phyloP scores from a whole-genome alignment of 2,888 invertebrate genomes.

The Parelbella ahira region DNA sequence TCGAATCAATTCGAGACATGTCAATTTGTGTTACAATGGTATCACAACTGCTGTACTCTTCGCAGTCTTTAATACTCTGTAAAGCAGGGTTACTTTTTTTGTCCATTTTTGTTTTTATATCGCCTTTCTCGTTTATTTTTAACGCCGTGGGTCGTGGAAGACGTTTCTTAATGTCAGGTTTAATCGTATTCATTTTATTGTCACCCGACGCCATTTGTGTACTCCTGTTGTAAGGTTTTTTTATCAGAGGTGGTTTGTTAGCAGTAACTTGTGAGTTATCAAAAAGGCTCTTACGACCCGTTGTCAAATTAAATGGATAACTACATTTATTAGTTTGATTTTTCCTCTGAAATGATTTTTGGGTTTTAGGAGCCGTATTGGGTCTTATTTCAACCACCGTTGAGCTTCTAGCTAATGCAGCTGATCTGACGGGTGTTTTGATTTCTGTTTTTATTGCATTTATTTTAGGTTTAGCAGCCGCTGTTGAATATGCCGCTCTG shows the following conservation, averaged over 20 bases:
- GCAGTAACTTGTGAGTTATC: conserved; percentile 44
- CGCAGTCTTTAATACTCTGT: conserved; percentile 57
- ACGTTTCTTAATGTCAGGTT: conserved; percentile 52
- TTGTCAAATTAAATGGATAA: conserved; percentile 75
- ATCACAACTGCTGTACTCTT: conserved; percentile 79
- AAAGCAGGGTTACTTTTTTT: conserved; percentile 42
- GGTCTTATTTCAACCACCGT: conserved; percentile 70
- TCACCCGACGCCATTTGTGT: conserved; percentile 58
- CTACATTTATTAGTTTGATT: conserved; percentile 67
- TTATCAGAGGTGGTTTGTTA: conserved; percentile 41
- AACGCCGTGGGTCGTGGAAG: conserved; percentile 54
- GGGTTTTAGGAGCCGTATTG: conserved; percentile 42
- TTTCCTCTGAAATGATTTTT: conserved; percentile 50
- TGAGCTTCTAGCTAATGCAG: conserved; percentile 59
- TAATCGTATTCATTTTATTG: conserved; percentile 38
- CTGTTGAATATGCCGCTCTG: conserved; percentile 73
- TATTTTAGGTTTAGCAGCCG: conserved; percentile 72
- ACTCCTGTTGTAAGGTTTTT: conserved; percentile 46
- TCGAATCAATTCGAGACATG: conserved; percentile 70
- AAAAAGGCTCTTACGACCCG: conserved; percentile 68
- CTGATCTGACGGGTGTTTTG: conserved; percentile 48
- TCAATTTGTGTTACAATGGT: conserved; percentile 73
- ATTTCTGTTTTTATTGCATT: conserved; percentile 51
- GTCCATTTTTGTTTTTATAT: conserved; percentile 42
- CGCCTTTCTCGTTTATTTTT: conserved; percentile 57